phyloP scores from a whole-genome alignment of 1,140 invertebrate genomes.

The Leptestheria dahalacensis region DNA sequence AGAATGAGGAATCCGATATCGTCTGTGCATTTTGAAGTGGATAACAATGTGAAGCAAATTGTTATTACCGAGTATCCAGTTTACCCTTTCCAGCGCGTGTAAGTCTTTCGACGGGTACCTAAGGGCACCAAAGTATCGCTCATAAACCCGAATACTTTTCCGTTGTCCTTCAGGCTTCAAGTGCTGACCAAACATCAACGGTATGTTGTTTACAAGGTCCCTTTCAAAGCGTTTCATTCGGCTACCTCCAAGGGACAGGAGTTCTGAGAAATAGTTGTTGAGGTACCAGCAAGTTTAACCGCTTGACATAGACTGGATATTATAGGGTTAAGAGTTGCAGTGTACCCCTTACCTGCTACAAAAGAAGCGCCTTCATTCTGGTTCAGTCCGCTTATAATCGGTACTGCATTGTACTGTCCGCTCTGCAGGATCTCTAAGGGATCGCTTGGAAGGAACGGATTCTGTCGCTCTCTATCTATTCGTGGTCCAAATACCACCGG shows the following conservation, averaged over 20 bases:
- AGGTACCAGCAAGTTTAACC: background rate
- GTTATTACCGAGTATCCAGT: background rate
- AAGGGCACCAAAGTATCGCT: background rate
- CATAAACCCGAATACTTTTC: background rate
- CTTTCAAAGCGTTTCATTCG: slow-evolving; percentile 1
- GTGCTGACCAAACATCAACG: background rate
- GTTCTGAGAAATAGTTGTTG: background rate
- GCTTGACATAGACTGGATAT: background rate
- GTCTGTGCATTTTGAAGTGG: background rate
- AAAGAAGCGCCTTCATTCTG: slow-evolving; percentile 42
- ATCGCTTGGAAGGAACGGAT: slow-evolving; percentile 43
- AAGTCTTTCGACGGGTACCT: background rate
- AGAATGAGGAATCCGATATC: background rate
- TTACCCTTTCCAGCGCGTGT: background rate
- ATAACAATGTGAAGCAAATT: background rate
- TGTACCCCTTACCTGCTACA: slow-evolving; percentile 11
- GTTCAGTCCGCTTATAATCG: slow-evolving; percentile 46
- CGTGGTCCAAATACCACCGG: slow-evolving; percentile 13
- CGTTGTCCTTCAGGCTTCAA: background rate
- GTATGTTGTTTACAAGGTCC: slow-evolving; percentile 3
- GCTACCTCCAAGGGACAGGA: background rate
- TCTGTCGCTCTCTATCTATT: slow-evolving; percentile 26
- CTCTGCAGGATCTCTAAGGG: slow-evolving; percentile 38
- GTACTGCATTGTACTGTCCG: slow-evolving; percentile 43
- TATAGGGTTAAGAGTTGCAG: background rate